Evolutionary conservation across 1,140 invertebrate genomes (phyloP).

Genomic region (Cyphomyrmex costatus): DNA sequence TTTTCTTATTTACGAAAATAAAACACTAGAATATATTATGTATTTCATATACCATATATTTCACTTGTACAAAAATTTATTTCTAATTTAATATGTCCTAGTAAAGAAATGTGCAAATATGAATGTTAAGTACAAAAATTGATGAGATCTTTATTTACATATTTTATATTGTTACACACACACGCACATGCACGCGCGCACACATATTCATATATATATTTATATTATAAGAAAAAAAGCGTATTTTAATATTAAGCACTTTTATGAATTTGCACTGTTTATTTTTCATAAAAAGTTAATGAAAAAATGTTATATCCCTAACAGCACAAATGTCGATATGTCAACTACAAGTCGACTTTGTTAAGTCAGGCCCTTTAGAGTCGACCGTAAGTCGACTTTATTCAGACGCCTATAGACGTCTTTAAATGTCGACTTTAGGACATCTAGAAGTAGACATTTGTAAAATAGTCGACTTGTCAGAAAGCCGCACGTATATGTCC

Average conservation of each 20-base stretch:
- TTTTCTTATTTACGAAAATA: slow-evolving; percentile 14
- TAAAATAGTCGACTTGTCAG: no score
- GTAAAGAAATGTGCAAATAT: neutral
- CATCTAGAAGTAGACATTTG: no score
- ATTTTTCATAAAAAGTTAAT: neutral
- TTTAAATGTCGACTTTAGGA: no score
- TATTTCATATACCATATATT: slow-evolving; percentile 4
- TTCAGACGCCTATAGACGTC: no score
- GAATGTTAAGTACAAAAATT: slow-evolving; percentile 52
- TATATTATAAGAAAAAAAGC: neutral
- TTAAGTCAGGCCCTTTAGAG: no score
- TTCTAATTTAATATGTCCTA: neutral
- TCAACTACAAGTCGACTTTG: no score
- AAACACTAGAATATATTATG: neutral
- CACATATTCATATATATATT: neutral
- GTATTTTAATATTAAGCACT: neutral
- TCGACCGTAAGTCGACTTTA: no score
- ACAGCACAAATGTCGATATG: no score
- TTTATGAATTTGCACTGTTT: neutral
- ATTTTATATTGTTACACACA: neutral
- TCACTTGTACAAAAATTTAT: slow-evolving; percentile 33
- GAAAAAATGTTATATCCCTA: no score
- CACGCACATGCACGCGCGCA: neutral
- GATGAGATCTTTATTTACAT: neutral
- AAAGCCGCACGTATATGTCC: no score